Conservation (phyloP, 2,113 vertebrate species). For the Corythoichthys haematopterus region DNA sequence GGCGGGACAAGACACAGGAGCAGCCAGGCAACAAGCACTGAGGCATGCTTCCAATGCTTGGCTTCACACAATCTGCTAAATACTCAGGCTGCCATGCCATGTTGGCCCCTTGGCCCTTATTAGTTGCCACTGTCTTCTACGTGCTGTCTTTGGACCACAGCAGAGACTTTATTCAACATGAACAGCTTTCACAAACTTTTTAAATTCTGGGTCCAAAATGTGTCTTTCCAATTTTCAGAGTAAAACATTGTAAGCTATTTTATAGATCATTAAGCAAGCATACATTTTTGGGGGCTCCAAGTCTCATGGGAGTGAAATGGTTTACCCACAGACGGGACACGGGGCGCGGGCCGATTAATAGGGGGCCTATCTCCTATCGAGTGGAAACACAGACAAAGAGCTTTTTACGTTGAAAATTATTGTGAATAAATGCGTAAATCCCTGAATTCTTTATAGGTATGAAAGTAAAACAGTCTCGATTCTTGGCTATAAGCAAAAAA, state of each 20-base stretch:
- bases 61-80: conserved; percentile 84
- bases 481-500: too few species aligned
- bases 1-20: conserved; percentile 82
- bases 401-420: too few species aligned
- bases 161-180: background rate
- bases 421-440: too few species aligned
- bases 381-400: too few species aligned
- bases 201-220: background rate
- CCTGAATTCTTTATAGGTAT: too few species aligned
- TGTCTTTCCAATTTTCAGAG: background rate
- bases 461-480: too few species aligned
- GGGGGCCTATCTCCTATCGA: too few species aligned
- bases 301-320: background rate
- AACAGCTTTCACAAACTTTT: background rate
- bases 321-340: background rate
- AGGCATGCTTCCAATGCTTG: conserved; percentile 90
- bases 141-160: conserved; percentile 26
- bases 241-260: background rate
- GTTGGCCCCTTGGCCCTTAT: conserved; percentile 43
- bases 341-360: too few species aligned
- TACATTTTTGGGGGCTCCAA: background rate
- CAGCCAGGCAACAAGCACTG: conserved; percentile 81
- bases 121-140: conserved; percentile 56
- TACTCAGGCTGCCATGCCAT: conserved; percentile 59
- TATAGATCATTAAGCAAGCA: background rate